Percentiles rank a stretch among this genome's conserved stretches.
These are phyloP conservation scores for Platichthys stellatus DNA, from an alignment of 2,113 vertebrate genomes.

Conservation along the genomic window DNA sequence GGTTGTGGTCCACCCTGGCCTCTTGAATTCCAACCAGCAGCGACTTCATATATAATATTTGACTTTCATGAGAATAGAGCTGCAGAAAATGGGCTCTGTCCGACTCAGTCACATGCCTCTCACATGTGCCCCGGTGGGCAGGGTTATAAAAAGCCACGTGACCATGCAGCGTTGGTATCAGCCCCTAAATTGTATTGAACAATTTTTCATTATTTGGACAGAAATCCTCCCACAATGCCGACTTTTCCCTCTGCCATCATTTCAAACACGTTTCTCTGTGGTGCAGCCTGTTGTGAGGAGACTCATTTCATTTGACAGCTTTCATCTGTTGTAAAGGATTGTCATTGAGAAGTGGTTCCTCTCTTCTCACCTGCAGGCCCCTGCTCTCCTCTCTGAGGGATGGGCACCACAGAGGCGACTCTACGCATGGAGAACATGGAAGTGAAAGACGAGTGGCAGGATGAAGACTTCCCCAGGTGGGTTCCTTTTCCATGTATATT, in stretches of 20 bases:
- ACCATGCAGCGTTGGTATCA: constrained; percentile 32
- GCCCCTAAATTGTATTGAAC: constrained; percentile 20
- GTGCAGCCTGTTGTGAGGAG: neutral
- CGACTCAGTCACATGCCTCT: constrained; percentile 70
- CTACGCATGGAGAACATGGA: constrained; percentile 92
- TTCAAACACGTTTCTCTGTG: constrained; percentile 12
- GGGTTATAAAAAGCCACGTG: constrained; percentile 58
- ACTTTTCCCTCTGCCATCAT: neutral
- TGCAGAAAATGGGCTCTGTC: constrained; percentile 30
- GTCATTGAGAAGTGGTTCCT: neutral
- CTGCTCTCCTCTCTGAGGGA: constrained; percentile 65
- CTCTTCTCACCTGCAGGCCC: constrained; percentile 40
- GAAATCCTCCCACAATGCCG: constrained; percentile 8
- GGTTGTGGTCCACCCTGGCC: constrained; percentile 14
- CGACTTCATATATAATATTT: constrained; percentile 37
- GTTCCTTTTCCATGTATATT: constrained; percentile 7
- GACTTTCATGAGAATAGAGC: constrained; percentile 56
- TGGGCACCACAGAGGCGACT: constrained; percentile 91
- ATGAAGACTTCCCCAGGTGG: constrained; percentile 91
- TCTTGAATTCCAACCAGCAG: constrained; percentile 42
- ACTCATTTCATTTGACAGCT: neutral
- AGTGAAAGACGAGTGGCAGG: constrained; percentile 93
- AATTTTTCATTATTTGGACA: constrained; percentile 16
- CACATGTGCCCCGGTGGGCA: constrained; percentile 61
- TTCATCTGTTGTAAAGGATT: neutral